These are phyloP conservation scores for Cheirogaleus medius DNA, from an alignment of 2,113 vertebrate species.

Conservation along the genomic window DNA sequence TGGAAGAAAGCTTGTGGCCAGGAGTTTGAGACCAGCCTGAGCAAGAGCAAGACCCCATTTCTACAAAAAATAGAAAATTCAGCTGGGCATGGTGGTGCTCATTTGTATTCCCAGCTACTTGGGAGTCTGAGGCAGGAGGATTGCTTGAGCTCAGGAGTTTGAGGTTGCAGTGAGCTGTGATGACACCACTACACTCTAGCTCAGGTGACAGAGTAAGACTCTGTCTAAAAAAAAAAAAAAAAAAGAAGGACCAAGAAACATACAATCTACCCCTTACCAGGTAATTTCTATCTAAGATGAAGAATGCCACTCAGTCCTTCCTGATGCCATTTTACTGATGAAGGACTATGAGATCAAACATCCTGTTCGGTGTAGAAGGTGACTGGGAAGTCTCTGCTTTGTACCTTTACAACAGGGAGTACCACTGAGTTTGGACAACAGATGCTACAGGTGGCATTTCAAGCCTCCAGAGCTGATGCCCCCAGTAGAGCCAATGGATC, in stretches of 20 bases:
- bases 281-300: conserved; percentile 91
- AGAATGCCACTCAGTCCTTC: conserved; percentile 91
- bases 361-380: conserved; percentile 88
- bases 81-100: too few species aligned
- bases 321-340: conserved; percentile 94
- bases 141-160: too few species aligned
- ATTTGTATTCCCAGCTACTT: too few species aligned
- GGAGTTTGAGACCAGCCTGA: too few species aligned
- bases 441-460: conserved; percentile 92
- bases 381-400: conserved; percentile 90
- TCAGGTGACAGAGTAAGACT: too few species aligned
- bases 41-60: too few species aligned
- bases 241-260: conserved; percentile 88
- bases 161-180: too few species aligned
- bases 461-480: conserved; percentile 88
- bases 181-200: too few species aligned
- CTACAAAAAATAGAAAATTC: too few species aligned
- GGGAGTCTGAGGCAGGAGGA: too few species aligned
- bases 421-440: conserved; percentile 92
- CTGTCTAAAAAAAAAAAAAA: too few species aligned
- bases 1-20: too few species aligned
- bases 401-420: conserved; percentile 88
- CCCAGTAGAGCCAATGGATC: conserved; percentile 89
- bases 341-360: conserved; percentile 94
- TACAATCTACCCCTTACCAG: conserved; percentile 89